Percentiles rank a stretch among this genome's conserved stretches.
These are phyloP conservation scores for Alexandromys fortis DNA, from an alignment of 2,113 vertebrate species.

Conservation along the genomic window DNA sequence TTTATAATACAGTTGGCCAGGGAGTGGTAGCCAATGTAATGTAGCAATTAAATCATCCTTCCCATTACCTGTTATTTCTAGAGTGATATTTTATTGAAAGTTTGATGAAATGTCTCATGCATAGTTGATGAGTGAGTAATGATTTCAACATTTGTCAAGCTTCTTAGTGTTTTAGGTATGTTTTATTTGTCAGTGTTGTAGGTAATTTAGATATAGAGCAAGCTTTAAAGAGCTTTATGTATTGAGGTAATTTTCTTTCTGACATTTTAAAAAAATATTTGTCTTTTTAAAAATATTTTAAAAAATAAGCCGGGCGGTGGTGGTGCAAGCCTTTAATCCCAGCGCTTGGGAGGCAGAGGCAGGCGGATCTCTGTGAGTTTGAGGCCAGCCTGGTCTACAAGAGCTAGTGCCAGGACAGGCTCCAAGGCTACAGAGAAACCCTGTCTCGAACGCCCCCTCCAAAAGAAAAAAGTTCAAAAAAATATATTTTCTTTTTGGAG, in stretches of 20 bases:
- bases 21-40: conserved; percentile 2
- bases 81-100: conserved; percentile 30
- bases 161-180: conserved; percentile 56
- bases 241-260: conserved; percentile 44
- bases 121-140: conserved; percentile 30
- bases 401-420: no score
- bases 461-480: no score
- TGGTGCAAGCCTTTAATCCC: no score
- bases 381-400: no score
- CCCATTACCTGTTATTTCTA: conserved; percentile 32
- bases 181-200: conserved; percentile 38
- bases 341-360: no score
- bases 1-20: conserved; percentile 28
- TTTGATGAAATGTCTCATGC: conserved; percentile 42
- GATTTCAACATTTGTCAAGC: conserved; percentile 13
- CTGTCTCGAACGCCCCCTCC: no score
- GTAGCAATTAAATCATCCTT: not conserved
- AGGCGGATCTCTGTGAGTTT: no score
- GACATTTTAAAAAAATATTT: conserved; percentile 56
- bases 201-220: conserved; percentile 45
- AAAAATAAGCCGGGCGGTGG: no score
- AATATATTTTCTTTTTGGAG: conserved; percentile 45
- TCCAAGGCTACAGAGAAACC: no score
- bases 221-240: conserved; percentile 48
- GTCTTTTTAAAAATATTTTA: not conserved